Evolutionary conservation across 2,797 vertebrate genomes (phyloP).

Genomic region (Heterohyrax brucei): DNA sequence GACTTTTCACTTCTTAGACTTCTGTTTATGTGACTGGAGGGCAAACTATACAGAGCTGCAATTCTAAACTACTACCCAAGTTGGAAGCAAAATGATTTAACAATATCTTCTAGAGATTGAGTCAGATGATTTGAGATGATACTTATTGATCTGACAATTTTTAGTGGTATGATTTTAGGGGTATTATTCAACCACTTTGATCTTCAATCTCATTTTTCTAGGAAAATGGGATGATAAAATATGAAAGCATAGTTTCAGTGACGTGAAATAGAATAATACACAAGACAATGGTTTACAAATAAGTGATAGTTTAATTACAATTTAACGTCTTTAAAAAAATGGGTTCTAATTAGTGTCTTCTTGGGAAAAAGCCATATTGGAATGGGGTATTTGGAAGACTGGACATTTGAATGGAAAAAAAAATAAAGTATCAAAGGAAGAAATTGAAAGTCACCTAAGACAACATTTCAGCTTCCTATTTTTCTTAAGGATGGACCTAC

Average conservation of each 20-base stretch:
- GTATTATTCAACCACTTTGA: not conserved
- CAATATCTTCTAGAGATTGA: not conserved
- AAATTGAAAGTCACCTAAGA: not conserved
- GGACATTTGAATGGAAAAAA: not conserved
- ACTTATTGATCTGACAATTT: not conserved
- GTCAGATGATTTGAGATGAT: not conserved
- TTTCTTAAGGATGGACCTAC: not conserved
- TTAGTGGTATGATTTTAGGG: not conserved
- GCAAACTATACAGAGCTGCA: not conserved
- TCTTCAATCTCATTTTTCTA: not conserved
- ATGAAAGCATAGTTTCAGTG: not conserved
- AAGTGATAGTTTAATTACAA: not conserved
- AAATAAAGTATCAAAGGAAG: not conserved
- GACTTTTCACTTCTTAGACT: not conserved
- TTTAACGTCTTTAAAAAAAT: not conserved
- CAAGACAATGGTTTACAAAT: not conserved
- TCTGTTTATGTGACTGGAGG: not conserved
- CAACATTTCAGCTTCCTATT: constrained; percentile 5
- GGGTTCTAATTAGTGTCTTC: not conserved
- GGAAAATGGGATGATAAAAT: constrained; percentile 33
- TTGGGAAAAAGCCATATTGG: not conserved
- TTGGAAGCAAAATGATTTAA: not conserved
- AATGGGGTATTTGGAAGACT: not conserved
- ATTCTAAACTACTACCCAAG: not conserved
- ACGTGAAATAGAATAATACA: not conserved